Evolutionary conservation across 1,140 invertebrate genomes (phyloP).

Genomic region (Phortica variegata): DNA sequence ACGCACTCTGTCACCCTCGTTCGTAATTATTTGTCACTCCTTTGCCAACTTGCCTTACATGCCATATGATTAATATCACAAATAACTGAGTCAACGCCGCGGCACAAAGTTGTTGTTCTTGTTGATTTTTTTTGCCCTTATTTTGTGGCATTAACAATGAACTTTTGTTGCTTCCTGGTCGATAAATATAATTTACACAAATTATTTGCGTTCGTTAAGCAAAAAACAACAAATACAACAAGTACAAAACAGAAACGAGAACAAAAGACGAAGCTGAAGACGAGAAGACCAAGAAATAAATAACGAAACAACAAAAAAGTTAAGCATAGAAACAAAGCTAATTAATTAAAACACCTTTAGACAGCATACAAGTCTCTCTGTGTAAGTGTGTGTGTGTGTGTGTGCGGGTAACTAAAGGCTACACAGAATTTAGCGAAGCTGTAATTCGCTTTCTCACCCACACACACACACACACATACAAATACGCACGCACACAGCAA

Average conservation of each 20-base stretch:
- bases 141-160: slow-evolving; percentile 40
- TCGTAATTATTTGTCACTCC: too few species aligned
- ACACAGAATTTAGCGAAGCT: neutral
- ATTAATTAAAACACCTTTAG: slow-evolving; percentile 53
- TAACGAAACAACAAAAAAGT: slow-evolving; percentile 20
- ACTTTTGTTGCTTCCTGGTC: too few species aligned
- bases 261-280: neutral
- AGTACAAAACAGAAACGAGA: slow-evolving; percentile 14
- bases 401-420: neutral
- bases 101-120: too few species aligned
- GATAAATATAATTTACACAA: slow-evolving; percentile 55
- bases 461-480: neutral
- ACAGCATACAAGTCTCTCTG: slow-evolving; percentile 3
- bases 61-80: too few species aligned
- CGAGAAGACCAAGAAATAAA: neutral
- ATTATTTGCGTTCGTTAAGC: slow-evolving; percentile 44
- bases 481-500: slow-evolving; percentile 9
- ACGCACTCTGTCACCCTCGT: too few species aligned
- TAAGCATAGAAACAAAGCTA: slow-evolving; percentile 49
- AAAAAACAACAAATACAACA: neutral
- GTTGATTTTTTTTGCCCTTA: too few species aligned
- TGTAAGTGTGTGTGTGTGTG: neutral
- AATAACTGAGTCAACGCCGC: too few species aligned
- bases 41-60: too few species aligned
- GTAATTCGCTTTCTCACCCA: neutral